These are phyloP conservation scores for Amphipyra tragopoginis DNA, from an alignment of 2,888 invertebrate species.

Conservation along the genomic window DNA sequence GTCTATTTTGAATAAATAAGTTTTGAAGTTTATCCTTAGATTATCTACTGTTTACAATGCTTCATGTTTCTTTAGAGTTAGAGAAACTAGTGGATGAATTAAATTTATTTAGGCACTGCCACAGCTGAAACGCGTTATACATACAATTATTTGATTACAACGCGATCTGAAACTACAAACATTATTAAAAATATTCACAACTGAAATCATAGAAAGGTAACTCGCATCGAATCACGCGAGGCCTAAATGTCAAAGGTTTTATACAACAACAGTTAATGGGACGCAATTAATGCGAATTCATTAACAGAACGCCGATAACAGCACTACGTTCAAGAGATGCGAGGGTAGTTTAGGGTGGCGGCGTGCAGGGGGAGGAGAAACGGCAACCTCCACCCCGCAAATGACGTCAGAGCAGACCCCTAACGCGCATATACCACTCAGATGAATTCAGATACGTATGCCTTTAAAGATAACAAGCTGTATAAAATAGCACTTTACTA, in stretches of 20 bases:
- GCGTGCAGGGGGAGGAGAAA: slow-evolving; percentile 24
- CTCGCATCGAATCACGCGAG: background rate
- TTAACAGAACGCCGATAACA: slow-evolving; percentile 61
- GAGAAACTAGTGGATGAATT: too few species aligned
- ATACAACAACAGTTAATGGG: slow-evolving; percentile 56
- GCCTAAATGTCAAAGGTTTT: slow-evolving; percentile 23
- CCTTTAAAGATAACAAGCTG: slow-evolving; percentile 35
- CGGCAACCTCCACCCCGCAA: slow-evolving; percentile 51
- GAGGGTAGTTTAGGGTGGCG: slow-evolving; percentile 38
- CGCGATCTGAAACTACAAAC: background rate
- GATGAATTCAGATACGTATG: slow-evolving; percentile 55
- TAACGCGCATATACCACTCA: slow-evolving; percentile 56
- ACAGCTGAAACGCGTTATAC: background rate
- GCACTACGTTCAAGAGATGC: slow-evolving; percentile 56
- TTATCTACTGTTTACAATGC: too few species aligned
- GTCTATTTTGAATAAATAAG: too few species aligned
- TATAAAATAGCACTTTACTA: slow-evolving; percentile 30
- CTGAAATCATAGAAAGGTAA: slow-evolving; percentile 2
- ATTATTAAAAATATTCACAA: background rate
- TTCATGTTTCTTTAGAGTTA: too few species aligned
- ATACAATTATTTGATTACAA: background rate
- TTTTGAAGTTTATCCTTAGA: too few species aligned
- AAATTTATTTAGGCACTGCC: too few species aligned
- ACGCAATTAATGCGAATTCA: slow-evolving; percentile 65
- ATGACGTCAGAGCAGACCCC: slow-evolving; percentile 67